Conservation (phyloP, 2,797 vertebrate species). For the Neosalanx taihuensis region DNA sequence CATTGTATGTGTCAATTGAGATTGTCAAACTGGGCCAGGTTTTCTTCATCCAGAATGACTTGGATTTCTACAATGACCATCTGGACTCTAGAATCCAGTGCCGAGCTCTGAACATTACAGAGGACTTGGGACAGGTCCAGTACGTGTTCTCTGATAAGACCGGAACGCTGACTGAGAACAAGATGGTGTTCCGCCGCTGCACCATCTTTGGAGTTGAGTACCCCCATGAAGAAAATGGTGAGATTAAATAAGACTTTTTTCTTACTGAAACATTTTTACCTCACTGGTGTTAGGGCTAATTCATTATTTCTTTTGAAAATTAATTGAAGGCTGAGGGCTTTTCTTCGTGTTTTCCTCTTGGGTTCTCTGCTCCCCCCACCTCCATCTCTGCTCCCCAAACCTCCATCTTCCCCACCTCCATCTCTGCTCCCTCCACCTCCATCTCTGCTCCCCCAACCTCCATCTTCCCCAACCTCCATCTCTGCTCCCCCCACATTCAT, state of each 20-base stretch:
- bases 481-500: no score
- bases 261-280: not conserved
- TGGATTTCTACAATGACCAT: slow-evolving; percentile 84
- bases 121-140: slow-evolving; percentile 93
- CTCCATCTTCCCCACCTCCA: no score
- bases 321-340: not conserved
- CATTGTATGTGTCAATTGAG: slow-evolving; percentile 96
- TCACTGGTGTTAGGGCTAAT: not conserved
- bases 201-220: slow-evolving; percentile 90
- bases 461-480: no score
- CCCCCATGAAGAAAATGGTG: slow-evolving; percentile 90
- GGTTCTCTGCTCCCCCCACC: no score
- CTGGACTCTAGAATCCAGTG: slow-evolving; percentile 85
- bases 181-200: slow-evolving; percentile 95
- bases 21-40: slow-evolving; percentile 93
- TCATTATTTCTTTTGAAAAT: not conserved
- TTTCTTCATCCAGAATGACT: slow-evolving; percentile 93
- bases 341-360: no score
- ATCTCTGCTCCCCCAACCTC: no score
- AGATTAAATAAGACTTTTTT: slow-evolving; percentile 26
- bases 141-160: slow-evolving; percentile 97
- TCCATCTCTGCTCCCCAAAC: no score
- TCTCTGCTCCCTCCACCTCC: no score
- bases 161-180: slow-evolving; percentile 95
- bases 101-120: slow-evolving; percentile 89